A percentile compares a stretch with the other conserved stretches of the same genome.
Conservation (phyloP, 2,797 vertebrate species). For the Merluccius polli region DNA sequence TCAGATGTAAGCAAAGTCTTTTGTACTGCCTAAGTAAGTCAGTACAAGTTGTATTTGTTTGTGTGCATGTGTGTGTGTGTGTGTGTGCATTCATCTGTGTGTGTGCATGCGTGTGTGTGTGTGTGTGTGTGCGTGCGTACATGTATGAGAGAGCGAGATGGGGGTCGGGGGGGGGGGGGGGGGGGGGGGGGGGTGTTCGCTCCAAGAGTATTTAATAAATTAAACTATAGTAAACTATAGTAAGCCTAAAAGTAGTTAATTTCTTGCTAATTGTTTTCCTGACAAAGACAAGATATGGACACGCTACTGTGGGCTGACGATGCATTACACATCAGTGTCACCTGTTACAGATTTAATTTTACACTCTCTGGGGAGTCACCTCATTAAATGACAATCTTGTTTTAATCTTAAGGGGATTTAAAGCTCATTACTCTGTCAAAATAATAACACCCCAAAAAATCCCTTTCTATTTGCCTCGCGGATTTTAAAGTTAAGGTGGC, state of each 20-base stretch:
- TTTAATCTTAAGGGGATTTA: neutral
- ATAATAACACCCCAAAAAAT: neutral
- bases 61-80: neutral
- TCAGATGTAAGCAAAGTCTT: neutral
- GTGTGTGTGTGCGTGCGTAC: neutral
- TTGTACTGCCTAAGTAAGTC: neutral
- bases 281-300: neutral
- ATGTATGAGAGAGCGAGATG: neutral
- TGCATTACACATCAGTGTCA: neutral
- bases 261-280: neutral
- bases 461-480: neutral
- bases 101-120: neutral
- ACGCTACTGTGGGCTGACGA: neutral
- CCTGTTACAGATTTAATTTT: neutral
- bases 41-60: neutral
- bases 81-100: neutral
- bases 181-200: neutral
- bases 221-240: neutral
- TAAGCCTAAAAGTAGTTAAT: neutral
- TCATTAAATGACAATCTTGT: conserved; percentile 2
- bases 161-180: neutral
- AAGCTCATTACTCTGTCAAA: neutral
- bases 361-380: neutral
- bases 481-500: conserved; percentile 1
- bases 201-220: neutral